Percentiles rank a stretch among this genome's conserved stretches.
These are phyloP conservation scores for Megalurothrips usitatus DNA, from an alignment of 2,888 invertebrate species.

Conservation along the genomic window DNA sequence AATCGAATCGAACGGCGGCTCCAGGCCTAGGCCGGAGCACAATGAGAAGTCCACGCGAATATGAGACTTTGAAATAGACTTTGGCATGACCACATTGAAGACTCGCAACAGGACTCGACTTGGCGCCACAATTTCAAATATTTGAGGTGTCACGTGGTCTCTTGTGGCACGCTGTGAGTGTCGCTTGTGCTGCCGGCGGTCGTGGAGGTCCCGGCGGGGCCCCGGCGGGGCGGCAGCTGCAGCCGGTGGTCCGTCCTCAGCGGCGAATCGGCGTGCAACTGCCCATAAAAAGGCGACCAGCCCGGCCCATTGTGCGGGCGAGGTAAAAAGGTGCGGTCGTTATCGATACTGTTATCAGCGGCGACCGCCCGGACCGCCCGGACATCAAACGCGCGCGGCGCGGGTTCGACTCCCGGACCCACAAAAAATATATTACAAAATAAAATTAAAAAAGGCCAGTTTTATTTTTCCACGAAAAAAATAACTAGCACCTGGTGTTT, in stretches of 20 bases:
- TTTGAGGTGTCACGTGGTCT: neutral
- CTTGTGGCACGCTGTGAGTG: neutral
- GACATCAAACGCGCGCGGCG: neutral
- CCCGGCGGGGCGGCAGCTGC: neutral
- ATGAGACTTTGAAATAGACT: too few relatives aligned
- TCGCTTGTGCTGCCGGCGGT: neutral
- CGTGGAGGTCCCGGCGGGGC: neutral
- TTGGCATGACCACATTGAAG: too few relatives aligned
- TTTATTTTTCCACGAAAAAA: neutral
- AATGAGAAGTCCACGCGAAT: too few relatives aligned
- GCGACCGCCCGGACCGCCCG: neutral
- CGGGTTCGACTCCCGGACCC: neutral
- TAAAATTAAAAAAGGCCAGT: neutral
- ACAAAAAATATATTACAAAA: neutral
- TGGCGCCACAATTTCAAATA: too few relatives aligned
- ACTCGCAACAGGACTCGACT: too few relatives aligned
- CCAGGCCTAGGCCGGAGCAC: too few relatives aligned
- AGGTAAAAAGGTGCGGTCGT: constrained; percentile 12
- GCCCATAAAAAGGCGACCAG: constrained; percentile 12
- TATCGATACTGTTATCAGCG: neutral
- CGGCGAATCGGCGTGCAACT: neutral
- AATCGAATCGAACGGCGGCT: too few relatives aligned
- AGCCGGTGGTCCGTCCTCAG: neutral
- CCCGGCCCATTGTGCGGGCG: neutral
- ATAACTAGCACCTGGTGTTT: neutral